phyloP scores from a whole-genome alignment of 2,888 invertebrate species.

The Cataglyphis cursor region DNA sequence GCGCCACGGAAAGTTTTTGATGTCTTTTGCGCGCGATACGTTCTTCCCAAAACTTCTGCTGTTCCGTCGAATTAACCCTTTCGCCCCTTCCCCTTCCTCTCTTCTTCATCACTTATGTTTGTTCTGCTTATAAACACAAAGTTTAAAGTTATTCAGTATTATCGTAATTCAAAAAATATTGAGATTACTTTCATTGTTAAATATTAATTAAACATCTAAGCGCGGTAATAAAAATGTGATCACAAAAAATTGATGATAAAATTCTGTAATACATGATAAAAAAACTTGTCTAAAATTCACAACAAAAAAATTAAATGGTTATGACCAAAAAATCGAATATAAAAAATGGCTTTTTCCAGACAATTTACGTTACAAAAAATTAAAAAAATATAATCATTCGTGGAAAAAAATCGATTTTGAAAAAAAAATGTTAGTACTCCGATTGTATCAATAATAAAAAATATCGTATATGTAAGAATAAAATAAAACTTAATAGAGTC shows the following conservation, averaged over 20 bases:
- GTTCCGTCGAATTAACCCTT: constrained; percentile 33
- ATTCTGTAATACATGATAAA: neutral
- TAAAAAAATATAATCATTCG: neutral
- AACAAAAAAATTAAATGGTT: neutral
- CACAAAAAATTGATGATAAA: neutral
- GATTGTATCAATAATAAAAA: neutral
- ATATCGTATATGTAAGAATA: neutral
- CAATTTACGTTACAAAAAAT: neutral
- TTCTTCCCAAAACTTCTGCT: neutral
- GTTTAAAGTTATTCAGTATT: neutral
- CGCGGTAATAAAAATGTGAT: neutral
- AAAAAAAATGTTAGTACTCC: neutral
- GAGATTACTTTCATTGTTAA: neutral
- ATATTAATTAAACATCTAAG: neutral
- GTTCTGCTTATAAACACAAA: constrained; percentile 40
- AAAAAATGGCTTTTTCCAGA: neutral
- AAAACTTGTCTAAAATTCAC: neutral
- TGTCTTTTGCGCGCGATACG: constrained; percentile 47
- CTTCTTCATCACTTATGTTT: neutral
- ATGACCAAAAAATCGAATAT: neutral
- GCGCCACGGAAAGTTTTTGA: constrained; percentile 60
- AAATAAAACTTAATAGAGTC: neutral
- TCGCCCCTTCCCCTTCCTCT: neutral
- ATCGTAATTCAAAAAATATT: constrained; percentile 3
- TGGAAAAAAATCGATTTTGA: neutral